Evolutionary conservation across 2,113 vertebrate species (phyloP).

Genomic region (Scatophagus argus): DNA sequence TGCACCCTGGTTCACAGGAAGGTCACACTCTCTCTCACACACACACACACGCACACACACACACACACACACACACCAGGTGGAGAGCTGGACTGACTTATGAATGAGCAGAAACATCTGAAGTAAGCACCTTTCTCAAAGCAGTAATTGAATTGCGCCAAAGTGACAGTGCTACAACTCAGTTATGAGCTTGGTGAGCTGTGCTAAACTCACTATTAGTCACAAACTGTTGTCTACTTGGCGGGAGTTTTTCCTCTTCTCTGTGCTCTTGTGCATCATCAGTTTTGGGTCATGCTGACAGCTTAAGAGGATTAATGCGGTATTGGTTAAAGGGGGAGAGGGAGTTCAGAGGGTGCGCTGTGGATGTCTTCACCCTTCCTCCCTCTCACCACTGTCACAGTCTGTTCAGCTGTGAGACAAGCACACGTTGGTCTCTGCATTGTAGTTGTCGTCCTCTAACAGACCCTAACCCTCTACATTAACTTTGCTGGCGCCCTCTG

Average conservation of each 20-base stretch:
- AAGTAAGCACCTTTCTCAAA: slow-evolving; percentile 49
- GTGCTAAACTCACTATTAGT: slow-evolving; percentile 52
- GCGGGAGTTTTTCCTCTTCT: slow-evolving; percentile 41
- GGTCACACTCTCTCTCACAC: slow-evolving; percentile 27
- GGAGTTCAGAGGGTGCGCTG: slow-evolving; percentile 29
- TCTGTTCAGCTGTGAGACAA: slow-evolving; percentile 26
- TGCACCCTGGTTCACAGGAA: slow-evolving; percentile 29
- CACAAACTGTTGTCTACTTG: slow-evolving; percentile 55
- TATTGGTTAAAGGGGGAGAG: slow-evolving; percentile 50
- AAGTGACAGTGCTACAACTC: slow-evolving; percentile 50
- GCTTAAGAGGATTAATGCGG: slow-evolving; percentile 72
- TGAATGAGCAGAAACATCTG: slow-evolving; percentile 51
- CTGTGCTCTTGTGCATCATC: slow-evolving; percentile 53
- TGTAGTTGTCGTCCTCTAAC: slow-evolving; percentile 46
- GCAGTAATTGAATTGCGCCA: slow-evolving; percentile 52
- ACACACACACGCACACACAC: slow-evolving; percentile 8
- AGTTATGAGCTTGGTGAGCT: slow-evolving; percentile 56
- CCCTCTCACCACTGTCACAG: slow-evolving; percentile 23
- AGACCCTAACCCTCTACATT: slow-evolving; percentile 47
- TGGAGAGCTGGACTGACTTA: slow-evolving; percentile 23
- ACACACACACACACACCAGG: slow-evolving; percentile 4
- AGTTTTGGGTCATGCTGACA: slow-evolving; percentile 72
- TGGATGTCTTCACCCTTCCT: slow-evolving; percentile 54
- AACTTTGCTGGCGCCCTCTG: slow-evolving; percentile 17
- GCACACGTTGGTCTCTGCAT: slow-evolving; percentile 8